Evolutionary conservation across 1,140 invertebrate genomes (phyloP).

Genomic region (Drosophila nebulosa): DNA sequence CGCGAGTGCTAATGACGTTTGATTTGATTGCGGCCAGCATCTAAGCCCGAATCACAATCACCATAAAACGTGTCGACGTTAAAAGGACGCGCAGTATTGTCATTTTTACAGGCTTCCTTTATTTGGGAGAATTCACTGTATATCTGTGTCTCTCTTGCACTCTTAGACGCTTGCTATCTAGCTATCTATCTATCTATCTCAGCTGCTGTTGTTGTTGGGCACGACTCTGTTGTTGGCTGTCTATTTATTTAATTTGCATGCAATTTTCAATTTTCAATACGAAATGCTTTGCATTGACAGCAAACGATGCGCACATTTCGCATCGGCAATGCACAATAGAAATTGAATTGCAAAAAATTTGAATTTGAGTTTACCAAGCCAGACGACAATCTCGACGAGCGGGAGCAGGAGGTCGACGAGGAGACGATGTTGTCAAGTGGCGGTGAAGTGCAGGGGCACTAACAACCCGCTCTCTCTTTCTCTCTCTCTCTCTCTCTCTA

Average conservation of each 20-base stretch:
- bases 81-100: conserved; percentile 55
- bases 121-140: conserved; percentile 3
- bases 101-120: conserved; percentile 34
- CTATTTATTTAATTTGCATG: conserved; percentile 79
- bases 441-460: conserved; percentile 1
- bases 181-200: conserved; percentile 14
- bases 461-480: not conserved
- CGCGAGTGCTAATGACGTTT: conserved; percentile 75
- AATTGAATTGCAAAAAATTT: conserved; percentile 79
- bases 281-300: conserved; percentile 72
- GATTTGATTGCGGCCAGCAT: conserved; percentile 65
- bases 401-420: conserved; percentile 10
- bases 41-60: conserved; percentile 22
- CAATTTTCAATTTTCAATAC: conserved; percentile 76
- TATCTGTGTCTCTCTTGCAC: conserved; percentile 4
- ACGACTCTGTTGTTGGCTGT: conserved; percentile 37
- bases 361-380: conserved; percentile 51
- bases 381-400: conserved; percentile 41
- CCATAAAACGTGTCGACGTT: conserved; percentile 16
- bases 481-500: not conserved
- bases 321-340: conserved; percentile 63
- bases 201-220: conserved; percentile 3
- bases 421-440: not conserved
- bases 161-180: not conserved
- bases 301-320: conserved; percentile 63